A percentile compares a stretch with the other conserved stretches of the same genome.
Evolutionary conservation across 2,797 vertebrate species (phyloP).

Genomic region (Semaprochilodus insignis): DNA sequence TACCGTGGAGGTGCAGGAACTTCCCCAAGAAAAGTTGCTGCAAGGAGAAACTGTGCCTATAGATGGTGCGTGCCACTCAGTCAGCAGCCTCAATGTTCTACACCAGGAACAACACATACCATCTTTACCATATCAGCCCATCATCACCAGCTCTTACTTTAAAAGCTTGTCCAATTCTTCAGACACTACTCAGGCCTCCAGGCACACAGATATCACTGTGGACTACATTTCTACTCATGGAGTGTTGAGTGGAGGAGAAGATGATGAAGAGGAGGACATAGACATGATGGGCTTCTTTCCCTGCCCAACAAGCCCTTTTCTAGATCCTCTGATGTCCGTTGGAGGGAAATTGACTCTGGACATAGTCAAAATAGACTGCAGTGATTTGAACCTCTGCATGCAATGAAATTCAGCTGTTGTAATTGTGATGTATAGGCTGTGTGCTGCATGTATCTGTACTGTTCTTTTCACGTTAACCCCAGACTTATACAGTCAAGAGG

Average conservation of each 20-base stretch:
- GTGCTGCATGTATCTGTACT: background rate
- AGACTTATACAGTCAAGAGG: background rate
- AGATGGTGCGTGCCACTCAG: background rate
- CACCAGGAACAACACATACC: background rate
- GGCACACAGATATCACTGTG: conserved; percentile 55
- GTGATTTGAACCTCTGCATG: conserved; percentile 59
- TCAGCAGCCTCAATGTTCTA: background rate
- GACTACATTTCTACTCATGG: conserved; percentile 75
- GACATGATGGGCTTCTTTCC: conserved; percentile 66
- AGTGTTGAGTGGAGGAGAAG: conserved; percentile 63
- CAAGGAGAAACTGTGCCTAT: background rate
- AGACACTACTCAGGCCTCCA: conserved; percentile 67
- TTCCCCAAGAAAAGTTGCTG: background rate
- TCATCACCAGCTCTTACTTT: conserved; percentile 76
- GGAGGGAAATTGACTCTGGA: conserved; percentile 85
- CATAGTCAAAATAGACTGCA: conserved; percentile 80
- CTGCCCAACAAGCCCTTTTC: conserved; percentile 62
- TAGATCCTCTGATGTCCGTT: conserved; percentile 41
- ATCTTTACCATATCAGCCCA: conserved; percentile 7
- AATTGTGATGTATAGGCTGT: background rate
- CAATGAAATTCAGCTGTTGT: background rate
- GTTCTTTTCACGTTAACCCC: background rate
- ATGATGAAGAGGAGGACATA: conserved; percentile 54
- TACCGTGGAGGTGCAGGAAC: conserved; percentile 78
- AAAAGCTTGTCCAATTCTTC: conserved; percentile 74